A percentile compares a stretch with the other conserved stretches of the same genome.
Evolutionary conservation across 1,140 invertebrate species (phyloP).

Genomic region (Drosophila bipectinata): DNA sequence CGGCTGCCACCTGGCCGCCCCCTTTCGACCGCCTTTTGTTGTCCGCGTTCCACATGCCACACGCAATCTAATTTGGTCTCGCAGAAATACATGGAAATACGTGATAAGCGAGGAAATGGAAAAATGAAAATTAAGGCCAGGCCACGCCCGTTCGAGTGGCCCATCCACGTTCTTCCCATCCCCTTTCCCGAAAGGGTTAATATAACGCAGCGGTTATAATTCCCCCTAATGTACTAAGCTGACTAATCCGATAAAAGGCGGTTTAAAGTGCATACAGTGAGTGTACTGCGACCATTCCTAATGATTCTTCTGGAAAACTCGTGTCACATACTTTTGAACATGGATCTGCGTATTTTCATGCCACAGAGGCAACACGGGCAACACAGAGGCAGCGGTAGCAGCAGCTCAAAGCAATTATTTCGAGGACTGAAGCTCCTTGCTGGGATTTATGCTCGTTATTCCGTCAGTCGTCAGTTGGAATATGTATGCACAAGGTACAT

Average conservation of each 20-base stretch:
- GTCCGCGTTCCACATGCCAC: slow-evolving; percentile 53
- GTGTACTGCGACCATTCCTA: not conserved
- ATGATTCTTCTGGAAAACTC: not conserved
- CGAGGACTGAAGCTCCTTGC: slow-evolving; percentile 27
- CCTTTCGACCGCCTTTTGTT: slow-evolving; percentile 4
- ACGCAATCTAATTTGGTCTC: slow-evolving; percentile 73
- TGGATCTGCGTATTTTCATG: slow-evolving; percentile 14
- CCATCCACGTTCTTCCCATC: no score
- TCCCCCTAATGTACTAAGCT: slow-evolving; percentile 30
- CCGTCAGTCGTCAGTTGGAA: slow-evolving; percentile 34
- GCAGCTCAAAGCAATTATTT: slow-evolving; percentile 41
- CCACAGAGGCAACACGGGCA: slow-evolving; percentile 1
- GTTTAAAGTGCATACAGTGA: slow-evolving; percentile 10
- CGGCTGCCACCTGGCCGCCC: slow-evolving; percentile 11
- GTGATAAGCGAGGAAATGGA: slow-evolving; percentile 56
- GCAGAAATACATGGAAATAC: slow-evolving; percentile 40
- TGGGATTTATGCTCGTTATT: slow-evolving; percentile 51
- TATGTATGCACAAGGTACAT: not conserved
- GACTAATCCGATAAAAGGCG: slow-evolving; percentile 20
- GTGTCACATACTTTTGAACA: slow-evolving; percentile 11
- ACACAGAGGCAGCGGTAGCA: not conserved
- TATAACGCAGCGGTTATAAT: slow-evolving; percentile 27
- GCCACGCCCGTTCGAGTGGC: slow-evolving; percentile 37
- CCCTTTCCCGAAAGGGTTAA: slow-evolving; percentile 12
- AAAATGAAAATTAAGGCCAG: slow-evolving; percentile 22